These are phyloP conservation scores for Synergus itoensis DNA, from an alignment of 2,888 invertebrate genomes.

Conservation along the genomic window DNA sequence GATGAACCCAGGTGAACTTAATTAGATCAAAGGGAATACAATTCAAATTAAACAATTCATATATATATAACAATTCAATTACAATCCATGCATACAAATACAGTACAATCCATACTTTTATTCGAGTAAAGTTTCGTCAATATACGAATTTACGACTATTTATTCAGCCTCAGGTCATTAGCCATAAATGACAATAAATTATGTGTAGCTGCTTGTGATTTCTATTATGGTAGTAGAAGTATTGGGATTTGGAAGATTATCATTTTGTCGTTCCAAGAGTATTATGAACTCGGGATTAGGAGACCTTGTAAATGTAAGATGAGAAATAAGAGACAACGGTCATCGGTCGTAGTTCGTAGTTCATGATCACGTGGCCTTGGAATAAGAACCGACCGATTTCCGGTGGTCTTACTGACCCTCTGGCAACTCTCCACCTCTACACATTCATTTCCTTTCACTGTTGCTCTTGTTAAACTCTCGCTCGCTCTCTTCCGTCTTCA, in stretches of 20 bases:
- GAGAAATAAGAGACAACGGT: neutral
- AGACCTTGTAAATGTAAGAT: conserved; percentile 41
- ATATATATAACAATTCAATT: too few relatives aligned
- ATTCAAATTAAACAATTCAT: too few relatives aligned
- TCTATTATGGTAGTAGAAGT: too few relatives aligned
- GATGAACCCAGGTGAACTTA: too few relatives aligned
- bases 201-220: too few relatives aligned
- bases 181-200: too few relatives aligned
- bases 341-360: conserved; percentile 22
- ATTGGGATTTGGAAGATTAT: neutral
- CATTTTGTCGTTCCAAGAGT: neutral
- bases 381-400: conserved; percentile 71
- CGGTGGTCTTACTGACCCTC: conserved; percentile 57
- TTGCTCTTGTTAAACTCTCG: neutral
- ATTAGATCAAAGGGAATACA: too few relatives aligned
- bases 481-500: conserved; percentile 24
- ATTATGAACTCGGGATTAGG: conserved; percentile 40
- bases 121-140: too few relatives aligned
- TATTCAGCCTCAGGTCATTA: too few relatives aligned
- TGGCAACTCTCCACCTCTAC: conserved; percentile 44
- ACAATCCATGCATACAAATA: too few relatives aligned
- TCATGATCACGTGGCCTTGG: conserved; percentile 64
- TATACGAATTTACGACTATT: too few relatives aligned
- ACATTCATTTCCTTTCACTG: conserved; percentile 46
- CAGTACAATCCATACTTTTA: too few relatives aligned